Percentiles rank a stretch among this genome's conserved stretches.
These are phyloP conservation scores for Aethes cnicana DNA, from an alignment of 2,888 invertebrate genomes.

Conservation along the genomic window DNA sequence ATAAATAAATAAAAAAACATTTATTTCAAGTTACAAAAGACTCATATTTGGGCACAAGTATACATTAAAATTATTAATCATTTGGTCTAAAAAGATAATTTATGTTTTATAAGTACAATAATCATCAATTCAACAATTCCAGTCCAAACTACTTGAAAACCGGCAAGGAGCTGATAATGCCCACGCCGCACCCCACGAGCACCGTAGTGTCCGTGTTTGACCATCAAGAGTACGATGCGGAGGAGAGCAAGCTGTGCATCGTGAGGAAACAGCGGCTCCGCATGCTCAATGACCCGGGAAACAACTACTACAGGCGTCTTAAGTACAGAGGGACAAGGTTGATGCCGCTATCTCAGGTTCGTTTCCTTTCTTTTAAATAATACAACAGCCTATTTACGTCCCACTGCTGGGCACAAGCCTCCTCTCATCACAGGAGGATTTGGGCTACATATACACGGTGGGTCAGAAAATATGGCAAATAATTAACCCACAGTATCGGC, in stretches of 20 bases:
- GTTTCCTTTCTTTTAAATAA: too few relatives aligned
- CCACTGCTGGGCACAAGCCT: too few relatives aligned
- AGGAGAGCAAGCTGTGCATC: conserved; percentile 44
- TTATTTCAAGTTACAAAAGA: too few relatives aligned
- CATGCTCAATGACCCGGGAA: conserved; percentile 41
- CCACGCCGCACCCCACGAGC: conserved; percentile 42
- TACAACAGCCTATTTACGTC: too few relatives aligned
- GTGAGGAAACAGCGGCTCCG: conserved; percentile 50
- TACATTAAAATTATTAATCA: too few relatives aligned
- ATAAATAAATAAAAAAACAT: too few relatives aligned
- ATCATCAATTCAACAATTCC: conserved; percentile 31
- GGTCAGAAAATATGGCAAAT: too few relatives aligned
- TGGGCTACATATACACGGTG: too few relatives aligned
- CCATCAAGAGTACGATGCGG: conserved; percentile 25
- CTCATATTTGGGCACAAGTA: too few relatives aligned
- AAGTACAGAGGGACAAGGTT: conserved; percentile 60
- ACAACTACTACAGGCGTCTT: conserved; percentile 47
- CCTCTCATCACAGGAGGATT: too few relatives aligned
- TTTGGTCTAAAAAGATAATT: too few relatives aligned
- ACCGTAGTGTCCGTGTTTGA: conserved; percentile 32
- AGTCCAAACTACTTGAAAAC: conserved; percentile 58
- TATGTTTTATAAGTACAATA: neutral
- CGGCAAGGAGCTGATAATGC: conserved; percentile 54
- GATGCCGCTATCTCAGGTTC: conserved; percentile 37
- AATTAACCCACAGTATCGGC: too few relatives aligned